Evolutionary conservation across 2,113 vertebrate species (phyloP).

Genomic region (human (Homo sapiens)): DNA sequence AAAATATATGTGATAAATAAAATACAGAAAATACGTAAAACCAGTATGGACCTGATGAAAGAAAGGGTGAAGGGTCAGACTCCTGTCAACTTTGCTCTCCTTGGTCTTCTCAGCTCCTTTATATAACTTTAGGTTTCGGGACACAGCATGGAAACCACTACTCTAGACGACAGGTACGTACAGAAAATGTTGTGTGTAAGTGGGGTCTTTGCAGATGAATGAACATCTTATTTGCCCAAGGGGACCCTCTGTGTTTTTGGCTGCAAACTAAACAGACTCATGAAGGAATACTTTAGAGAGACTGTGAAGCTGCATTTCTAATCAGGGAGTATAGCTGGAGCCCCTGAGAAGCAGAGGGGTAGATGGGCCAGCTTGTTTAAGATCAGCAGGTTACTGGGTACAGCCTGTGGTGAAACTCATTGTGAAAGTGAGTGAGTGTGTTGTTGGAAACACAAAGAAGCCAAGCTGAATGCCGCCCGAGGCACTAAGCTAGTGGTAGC

Average conservation of each 20-base stretch:
- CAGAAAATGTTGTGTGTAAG: neutral
- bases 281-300: neutral
- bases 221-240: neutral
- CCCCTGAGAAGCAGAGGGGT: neutral
- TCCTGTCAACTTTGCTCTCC: neutral
- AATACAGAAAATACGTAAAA: neutral
- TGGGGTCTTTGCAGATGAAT: neutral
- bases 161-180: neutral
- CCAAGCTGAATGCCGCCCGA: neutral
- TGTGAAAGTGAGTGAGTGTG: neutral
- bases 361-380: neutral
- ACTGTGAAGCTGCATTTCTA: neutral
- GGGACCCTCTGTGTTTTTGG: neutral
- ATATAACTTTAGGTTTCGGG: neutral
- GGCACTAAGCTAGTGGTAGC: no score
- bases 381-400: neutral
- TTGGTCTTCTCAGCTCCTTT: neutral
- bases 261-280: neutral
- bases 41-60: neutral
- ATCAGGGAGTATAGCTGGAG: neutral
- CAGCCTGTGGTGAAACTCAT: neutral
- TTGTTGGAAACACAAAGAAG: neutral
- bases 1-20: neutral
- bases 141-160: neutral
- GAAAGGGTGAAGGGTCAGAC: neutral